Percentiles rank a stretch among this genome's conserved stretches.
Conservation (phyloP, 1,140 invertebrate species). For the Orchestia grillus region DNA sequence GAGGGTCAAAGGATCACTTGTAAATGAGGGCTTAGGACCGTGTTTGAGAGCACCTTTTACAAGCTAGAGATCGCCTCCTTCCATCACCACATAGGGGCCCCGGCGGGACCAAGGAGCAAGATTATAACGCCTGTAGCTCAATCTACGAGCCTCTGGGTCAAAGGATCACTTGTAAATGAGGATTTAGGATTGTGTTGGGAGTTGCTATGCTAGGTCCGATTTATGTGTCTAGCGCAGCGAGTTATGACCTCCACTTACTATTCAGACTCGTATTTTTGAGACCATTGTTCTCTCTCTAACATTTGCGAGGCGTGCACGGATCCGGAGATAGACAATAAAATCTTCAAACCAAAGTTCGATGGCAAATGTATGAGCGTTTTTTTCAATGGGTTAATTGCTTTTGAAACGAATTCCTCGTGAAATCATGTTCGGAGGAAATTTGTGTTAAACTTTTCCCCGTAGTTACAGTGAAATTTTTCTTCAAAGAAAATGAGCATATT, state of each 20-base stretch:
- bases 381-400: not conserved
- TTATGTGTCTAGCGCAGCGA: slow-evolving; percentile 22
- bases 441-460: not conserved
- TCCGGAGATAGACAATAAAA: not conserved
- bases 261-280: not conserved
- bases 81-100: not conserved
- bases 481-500: not conserved
- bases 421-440: not conserved
- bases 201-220: slow-evolving; percentile 13
- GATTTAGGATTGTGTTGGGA: slow-evolving; percentile 10
- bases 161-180: slow-evolving; percentile 29
- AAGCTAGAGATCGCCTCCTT: no score
- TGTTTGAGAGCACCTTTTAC: no score
- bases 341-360: not conserved
- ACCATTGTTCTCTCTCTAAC: not conserved
- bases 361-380: not conserved
- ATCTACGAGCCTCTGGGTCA: not conserved
- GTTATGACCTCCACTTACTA: slow-evolving; percentile 1
- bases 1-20: slow-evolving; percentile 8
- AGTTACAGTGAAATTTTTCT: no score
- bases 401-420: not conserved
- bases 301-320: not conserved
- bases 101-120: not conserved
- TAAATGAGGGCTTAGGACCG: slow-evolving; percentile 17
- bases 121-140: not conserved